Evolutionary conservation across 1,140 invertebrate genomes (phyloP).

Genomic region (Neuroterus valhalla): DNA sequence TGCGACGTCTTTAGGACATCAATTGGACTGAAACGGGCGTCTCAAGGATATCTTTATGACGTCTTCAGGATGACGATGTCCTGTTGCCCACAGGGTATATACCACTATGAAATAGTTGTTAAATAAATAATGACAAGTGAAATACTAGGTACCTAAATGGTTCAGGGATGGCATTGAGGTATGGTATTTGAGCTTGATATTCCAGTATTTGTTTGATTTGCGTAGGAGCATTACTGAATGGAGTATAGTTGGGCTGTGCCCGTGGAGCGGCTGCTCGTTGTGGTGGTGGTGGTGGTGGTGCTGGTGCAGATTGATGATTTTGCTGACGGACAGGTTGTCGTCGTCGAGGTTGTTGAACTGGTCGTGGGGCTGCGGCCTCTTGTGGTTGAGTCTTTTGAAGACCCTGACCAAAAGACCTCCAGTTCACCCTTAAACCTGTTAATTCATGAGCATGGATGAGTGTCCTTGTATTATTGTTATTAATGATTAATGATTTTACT

Average conservation of each 20-base stretch:
- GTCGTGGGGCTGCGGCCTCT: constrained; percentile 42
- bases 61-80: no score
- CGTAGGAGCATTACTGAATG: constrained; percentile 63
- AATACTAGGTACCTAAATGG: constrained; percentile 62
- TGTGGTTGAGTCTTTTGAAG: constrained; percentile 41
- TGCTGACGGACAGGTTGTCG: constrained; percentile 39
- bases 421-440: constrained; percentile 67
- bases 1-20: no score
- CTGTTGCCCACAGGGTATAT: no score
- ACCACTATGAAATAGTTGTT: not conserved
- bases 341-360: constrained; percentile 49
- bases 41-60: no score
- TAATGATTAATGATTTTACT: not conserved
- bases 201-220: constrained; percentile 68
- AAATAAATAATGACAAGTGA: not conserved
- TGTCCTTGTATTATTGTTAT: no score
- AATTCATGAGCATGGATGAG: constrained; percentile 1
- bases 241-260: constrained; percentile 53
- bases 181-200: constrained; percentile 70
- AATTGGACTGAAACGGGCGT: no score
- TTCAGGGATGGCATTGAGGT: constrained; percentile 70
- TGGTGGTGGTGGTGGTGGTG: constrained; percentile 66
- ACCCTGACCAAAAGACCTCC: constrained; percentile 64
- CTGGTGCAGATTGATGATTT: constrained; percentile 60
- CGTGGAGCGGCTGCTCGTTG: constrained; percentile 55